Base-by-base conservation (phyloP, 2,113 vertebrate species). In the Myodes glareolus region DNA sequence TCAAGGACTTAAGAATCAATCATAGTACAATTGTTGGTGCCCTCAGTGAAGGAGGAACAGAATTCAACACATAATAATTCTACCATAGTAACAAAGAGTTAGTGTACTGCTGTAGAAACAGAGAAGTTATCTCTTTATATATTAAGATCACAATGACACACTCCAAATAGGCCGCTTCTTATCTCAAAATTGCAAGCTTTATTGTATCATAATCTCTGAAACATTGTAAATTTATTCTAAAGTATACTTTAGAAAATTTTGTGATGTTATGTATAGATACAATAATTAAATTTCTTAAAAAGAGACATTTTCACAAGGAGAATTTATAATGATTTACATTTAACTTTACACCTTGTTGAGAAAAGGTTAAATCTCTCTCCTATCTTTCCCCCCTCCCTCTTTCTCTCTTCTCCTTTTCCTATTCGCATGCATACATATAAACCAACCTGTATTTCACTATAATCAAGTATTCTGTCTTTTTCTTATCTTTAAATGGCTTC, bases 151-250 rank as follows among this genome's bases (percentile, higher is more conserved):
- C 47, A 63, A 25, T 45, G 6, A 50, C 12, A 21, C 3, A 82
- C 7, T 16, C 16, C 52, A 67, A 68, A 3, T 47, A 86, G 52
- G 63, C 65, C 45, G 80, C 39, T 36, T 45, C 12, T 8, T 45
- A 2, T 70, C 7, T 81, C 23, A 94, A 67, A 92, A 39, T 45
- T 75, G 88, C 33, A 81, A 95, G 25, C 81, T 87, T 84, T 94
- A 55, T 81, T 67, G 33, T 45, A 76, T 90, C n/a, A 42, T 39
- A 78, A 84, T 65, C 16, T 82, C 50, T 70, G 7, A 36, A n/a
- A 88, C 36, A 88, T 12, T 52, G 95, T 16, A 80, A 92, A 81
- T 81, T 91, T 36, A 85, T 16, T 72, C 9, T 52, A 73, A 42
- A 19, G 33, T 19, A 65, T n/a, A 39, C 90, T 90, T 77, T 55